Conservation (phyloP, 2,888 invertebrate genomes). For the Tenthredo notha region DNA sequence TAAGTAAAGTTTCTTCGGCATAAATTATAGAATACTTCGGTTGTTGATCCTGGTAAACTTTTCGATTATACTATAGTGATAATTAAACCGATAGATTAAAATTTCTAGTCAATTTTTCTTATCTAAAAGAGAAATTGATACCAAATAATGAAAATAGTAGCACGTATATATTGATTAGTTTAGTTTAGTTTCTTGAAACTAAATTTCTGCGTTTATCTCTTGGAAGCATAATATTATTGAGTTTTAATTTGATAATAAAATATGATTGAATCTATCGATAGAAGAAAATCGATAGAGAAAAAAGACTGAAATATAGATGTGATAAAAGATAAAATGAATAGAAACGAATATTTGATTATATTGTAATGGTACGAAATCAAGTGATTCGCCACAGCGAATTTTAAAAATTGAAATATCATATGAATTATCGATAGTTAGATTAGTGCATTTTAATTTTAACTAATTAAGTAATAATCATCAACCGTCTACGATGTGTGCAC, state of each 20-base stretch:
- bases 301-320: background rate
- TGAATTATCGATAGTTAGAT: background rate
- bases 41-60: background rate
- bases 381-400: conserved; percentile 7
- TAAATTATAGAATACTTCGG: background rate
- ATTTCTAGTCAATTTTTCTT: background rate
- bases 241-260: background rate
- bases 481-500: conserved; percentile 13
- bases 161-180: background rate
- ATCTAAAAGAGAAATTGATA: background rate
- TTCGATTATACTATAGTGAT: background rate
- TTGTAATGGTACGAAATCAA: background rate
- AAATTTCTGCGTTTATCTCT: background rate
- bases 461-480: conserved; percentile 20
- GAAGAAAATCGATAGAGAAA: no score
- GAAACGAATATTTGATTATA: background rate
- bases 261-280: conserved; percentile 2
- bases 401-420: background rate
- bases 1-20: background rate
- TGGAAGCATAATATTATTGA: background rate
- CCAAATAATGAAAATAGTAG: background rate
- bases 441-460: conserved; percentile 27
- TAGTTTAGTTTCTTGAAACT: background rate
- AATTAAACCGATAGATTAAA: background rate
- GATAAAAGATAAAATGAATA: background rate